Percentiles rank a stretch among this genome's conserved stretches.
These are phyloP conservation scores for Neodiprion lecontei DNA, from an alignment of 1,140 invertebrate genomes.

Conservation along the genomic window DNA sequence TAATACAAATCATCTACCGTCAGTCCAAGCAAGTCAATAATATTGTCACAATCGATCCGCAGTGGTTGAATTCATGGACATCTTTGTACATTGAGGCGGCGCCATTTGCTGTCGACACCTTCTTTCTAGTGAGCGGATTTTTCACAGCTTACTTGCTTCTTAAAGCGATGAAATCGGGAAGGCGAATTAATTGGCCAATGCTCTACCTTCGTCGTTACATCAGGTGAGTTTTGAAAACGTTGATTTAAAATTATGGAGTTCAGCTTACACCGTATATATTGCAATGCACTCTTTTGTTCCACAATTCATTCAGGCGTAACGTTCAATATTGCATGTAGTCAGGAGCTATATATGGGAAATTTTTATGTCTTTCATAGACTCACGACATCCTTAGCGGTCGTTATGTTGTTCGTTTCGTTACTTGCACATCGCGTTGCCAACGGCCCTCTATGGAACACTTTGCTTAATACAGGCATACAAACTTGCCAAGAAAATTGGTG, in stretches of 20 bases:
- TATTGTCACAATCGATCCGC: not conserved
- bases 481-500: conserved; percentile 65
- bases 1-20: no score
- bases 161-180: conserved; percentile 57
- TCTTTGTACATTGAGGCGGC: conserved; percentile 50
- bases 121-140: conserved; percentile 65
- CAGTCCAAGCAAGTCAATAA: no score
- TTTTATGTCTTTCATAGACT: conserved; percentile 43
- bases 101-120: conserved; percentile 64
- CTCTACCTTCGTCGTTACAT: conserved; percentile 42
- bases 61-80: conserved; percentile 46
- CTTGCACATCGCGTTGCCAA: conserved; percentile 63
- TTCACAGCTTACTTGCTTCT: conserved; percentile 64
- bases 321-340: no score
- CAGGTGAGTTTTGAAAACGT: conserved; percentile 29
- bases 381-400: conserved; percentile 66
- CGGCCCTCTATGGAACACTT: conserved; percentile 65
- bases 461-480: not conserved
- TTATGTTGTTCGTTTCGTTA: conserved; percentile 64
- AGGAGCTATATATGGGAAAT: no score
- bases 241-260: no score
- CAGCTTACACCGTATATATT: no score
- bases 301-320: no score
- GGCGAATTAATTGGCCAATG: conserved; percentile 33
- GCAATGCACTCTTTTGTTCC: no score